Evolutionary conservation across 1,140 invertebrate species (phyloP).

Genomic region (Halotydeus destructor): DNA sequence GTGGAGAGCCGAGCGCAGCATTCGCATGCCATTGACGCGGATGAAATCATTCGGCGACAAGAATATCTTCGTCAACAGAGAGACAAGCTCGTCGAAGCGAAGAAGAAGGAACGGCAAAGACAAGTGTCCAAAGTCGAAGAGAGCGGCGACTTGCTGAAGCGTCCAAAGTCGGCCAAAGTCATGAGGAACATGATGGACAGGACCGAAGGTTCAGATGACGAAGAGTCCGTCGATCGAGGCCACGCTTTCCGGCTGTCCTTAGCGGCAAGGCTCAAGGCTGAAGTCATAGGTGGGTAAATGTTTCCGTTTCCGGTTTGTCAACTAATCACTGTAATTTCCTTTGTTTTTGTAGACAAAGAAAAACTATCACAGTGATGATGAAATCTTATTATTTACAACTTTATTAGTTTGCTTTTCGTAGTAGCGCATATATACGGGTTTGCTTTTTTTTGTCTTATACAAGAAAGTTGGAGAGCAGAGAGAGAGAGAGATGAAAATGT

Average conservation of each 20-base stretch:
- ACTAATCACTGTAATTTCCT: too few species aligned
- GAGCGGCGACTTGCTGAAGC: slow-evolving; percentile 22
- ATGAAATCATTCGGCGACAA: slow-evolving; percentile 57
- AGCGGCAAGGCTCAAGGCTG: slow-evolving; percentile 54
- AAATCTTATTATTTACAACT: too few species aligned
- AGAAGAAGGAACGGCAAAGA: slow-evolving; percentile 58
- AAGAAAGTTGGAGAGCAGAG: too few species aligned
- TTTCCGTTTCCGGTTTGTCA: too few species aligned
- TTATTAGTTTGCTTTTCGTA: too few species aligned
- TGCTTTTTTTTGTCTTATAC: too few species aligned
- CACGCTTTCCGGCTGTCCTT: slow-evolving; percentile 54
- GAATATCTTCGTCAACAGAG: slow-evolving; percentile 63
- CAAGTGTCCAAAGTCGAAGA: slow-evolving; percentile 34
- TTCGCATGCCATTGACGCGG: slow-evolving; percentile 21
- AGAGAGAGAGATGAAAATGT: too few species aligned
- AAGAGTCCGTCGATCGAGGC: slow-evolving; percentile 21
- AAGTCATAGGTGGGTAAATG: slow-evolving; percentile 36
- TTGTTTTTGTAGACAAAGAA: too few species aligned
- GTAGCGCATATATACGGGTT: too few species aligned
- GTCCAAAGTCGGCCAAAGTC: slow-evolving; percentile 30
- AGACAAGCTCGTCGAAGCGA: slow-evolving; percentile 67
- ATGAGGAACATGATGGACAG: slow-evolving; percentile 28
- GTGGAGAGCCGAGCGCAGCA: too few species aligned
- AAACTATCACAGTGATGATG: too few species aligned
- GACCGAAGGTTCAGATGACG: neutral